A percentile compares a stretch with the other conserved stretches of the same genome.
Conservation (phyloP, 2,888 invertebrate species). For the Drepana falcataria region DNA sequence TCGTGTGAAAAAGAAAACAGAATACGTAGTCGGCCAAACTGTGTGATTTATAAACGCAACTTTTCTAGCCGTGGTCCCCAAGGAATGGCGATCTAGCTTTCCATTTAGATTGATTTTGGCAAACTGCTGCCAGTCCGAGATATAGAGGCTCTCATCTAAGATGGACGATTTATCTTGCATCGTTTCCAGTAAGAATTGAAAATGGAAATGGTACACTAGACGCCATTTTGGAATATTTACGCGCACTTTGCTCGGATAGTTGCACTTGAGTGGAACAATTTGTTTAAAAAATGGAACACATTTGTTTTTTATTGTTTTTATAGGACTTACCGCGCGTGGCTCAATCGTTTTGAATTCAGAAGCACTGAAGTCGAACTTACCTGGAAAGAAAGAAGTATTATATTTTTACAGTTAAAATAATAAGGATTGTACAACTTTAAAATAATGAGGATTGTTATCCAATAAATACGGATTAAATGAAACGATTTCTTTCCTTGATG, state of each 20-base stretch:
- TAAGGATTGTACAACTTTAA: background rate
- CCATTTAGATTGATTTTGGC: slow-evolving; percentile 61
- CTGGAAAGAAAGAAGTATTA: slow-evolving; percentile 13
- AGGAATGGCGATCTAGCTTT: slow-evolving; percentile 19
- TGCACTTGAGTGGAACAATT: slow-evolving; percentile 12
- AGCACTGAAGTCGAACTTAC: slow-evolving; percentile 12
- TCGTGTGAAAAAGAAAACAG: slow-evolving; percentile 13
- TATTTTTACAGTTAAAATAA: background rate
- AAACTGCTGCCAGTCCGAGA: slow-evolving; percentile 46
- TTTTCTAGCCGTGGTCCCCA: slow-evolving; percentile 9
- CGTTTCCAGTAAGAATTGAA: slow-evolving; percentile 7
- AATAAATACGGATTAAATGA: too few relatives aligned
- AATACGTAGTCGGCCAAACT: slow-evolving; percentile 3
- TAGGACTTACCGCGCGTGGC: slow-evolving; percentile 11
- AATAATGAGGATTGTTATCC: background rate
- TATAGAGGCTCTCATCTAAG: slow-evolving; percentile 52
- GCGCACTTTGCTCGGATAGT: slow-evolving; percentile 13
- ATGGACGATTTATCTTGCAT: slow-evolving; percentile 57
- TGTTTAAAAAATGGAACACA: background rate
- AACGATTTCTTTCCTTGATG: too few relatives aligned
- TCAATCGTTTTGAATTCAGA: slow-evolving; percentile 4
- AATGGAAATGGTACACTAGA: slow-evolving; percentile 17
- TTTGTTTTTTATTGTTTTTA: background rate
- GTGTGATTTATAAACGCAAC: slow-evolving; percentile 25
- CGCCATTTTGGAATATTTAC: slow-evolving; percentile 15